These are phyloP conservation scores for Opisthocomus hoazin DNA, from an alignment of 2,113 vertebrate species.

Conservation along the genomic window DNA sequence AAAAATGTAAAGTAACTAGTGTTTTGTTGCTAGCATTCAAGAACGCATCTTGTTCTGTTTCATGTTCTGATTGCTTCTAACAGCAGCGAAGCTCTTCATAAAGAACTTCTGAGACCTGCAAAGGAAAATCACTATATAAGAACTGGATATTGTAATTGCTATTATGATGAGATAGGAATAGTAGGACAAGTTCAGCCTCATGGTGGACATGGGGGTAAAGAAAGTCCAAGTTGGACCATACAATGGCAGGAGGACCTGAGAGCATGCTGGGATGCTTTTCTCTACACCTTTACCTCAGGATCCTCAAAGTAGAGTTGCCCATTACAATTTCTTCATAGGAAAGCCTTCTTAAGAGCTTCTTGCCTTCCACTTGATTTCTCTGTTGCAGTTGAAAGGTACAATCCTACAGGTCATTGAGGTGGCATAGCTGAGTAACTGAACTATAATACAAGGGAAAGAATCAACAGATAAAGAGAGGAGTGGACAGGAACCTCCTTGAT, in stretches of 20 bases:
- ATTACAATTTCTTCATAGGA: neutral
- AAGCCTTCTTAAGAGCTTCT: neutral
- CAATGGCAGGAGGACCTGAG: neutral
- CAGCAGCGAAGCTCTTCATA: neutral
- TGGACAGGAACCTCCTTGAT: neutral
- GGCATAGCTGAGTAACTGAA: neutral
- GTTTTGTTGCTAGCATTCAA: neutral
- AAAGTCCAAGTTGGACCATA: neutral
- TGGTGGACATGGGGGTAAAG: neutral
- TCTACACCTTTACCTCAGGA: neutral
- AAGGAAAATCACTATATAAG: neutral
- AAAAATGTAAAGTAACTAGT: neutral
- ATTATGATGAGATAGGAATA: neutral
- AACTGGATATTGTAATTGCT: neutral
- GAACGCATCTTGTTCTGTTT: neutral
- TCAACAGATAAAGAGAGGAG: neutral
- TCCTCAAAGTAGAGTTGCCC: neutral
- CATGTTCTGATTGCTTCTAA: neutral
- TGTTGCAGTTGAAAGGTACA: neutral
- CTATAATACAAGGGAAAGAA: neutral
- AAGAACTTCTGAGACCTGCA: neutral
- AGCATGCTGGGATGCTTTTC: neutral
- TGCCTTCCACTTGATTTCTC: neutral
- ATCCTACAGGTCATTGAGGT: neutral
- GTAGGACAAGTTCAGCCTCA: neutral